Evolutionary conservation across 2,797 vertebrate species (phyloP).

Genomic region (Cyprinella venusta): DNA sequence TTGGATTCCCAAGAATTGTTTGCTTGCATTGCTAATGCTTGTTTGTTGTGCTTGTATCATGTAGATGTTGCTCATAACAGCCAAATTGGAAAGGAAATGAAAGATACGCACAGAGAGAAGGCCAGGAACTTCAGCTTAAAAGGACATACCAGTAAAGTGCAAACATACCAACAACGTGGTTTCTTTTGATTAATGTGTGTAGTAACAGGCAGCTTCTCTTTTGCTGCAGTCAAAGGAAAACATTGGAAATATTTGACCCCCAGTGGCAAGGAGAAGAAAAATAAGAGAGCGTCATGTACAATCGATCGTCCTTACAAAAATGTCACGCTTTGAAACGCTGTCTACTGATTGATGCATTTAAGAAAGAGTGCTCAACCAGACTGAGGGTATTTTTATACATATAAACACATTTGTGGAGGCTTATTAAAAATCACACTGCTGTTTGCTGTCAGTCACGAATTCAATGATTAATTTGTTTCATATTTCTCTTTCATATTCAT

Average conservation of each 20-base stretch:
- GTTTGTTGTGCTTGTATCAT: conserved; percentile 5
- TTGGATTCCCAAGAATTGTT: conserved; percentile 12
- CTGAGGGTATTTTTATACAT: neutral
- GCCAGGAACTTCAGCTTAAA: conserved; percentile 9
- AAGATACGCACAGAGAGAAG: neutral
- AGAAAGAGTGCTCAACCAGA: neutral
- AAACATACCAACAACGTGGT: neutral
- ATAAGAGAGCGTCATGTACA: neutral
- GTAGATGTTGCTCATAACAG: conserved; percentile 21
- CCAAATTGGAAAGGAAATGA: conserved; percentile 18
- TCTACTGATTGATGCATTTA: conserved; percentile 33
- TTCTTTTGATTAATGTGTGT: conserved; percentile 3
- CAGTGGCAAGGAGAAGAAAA: neutral
- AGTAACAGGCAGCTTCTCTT: conserved; percentile 9
- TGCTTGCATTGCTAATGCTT: neutral
- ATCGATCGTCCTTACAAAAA: conserved; percentile 50
- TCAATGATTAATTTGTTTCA: neutral
- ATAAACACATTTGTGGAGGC: neutral
- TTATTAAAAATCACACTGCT: neutral
- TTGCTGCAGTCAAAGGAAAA: conserved; percentile 9
- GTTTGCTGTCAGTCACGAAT: neutral
- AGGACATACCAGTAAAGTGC: conserved; percentile 59
- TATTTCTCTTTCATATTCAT: neutral
- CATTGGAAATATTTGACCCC: conserved; percentile 24
- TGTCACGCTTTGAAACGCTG: conserved; percentile 42